phyloP scores from a whole-genome alignment of 1,140 invertebrate genomes.

The Drosophila insularis region DNA sequence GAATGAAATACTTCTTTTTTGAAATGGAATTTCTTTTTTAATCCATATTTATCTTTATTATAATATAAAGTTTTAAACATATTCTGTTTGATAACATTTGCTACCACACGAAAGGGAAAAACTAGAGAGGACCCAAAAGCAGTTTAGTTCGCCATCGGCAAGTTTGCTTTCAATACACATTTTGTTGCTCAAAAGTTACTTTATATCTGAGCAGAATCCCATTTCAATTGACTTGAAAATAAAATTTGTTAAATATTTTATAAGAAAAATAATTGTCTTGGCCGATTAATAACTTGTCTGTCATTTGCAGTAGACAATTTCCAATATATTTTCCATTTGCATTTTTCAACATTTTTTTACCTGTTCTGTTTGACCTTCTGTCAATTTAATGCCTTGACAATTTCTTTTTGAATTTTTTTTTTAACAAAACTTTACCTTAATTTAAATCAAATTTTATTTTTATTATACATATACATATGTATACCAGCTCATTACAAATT shows the following conservation, averaged over 20 bases:
- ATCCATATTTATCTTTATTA: too few relatives aligned
- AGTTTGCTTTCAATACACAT: too few relatives aligned
- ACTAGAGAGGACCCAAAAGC: too few relatives aligned
- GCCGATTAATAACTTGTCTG: background rate
- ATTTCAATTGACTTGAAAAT: too few relatives aligned
- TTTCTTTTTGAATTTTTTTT: slow-evolving; percentile 73
- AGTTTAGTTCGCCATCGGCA: too few relatives aligned
- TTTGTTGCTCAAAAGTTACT: too few relatives aligned
- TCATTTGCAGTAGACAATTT: background rate
- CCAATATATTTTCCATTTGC: background rate
- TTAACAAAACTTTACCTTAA: slow-evolving; percentile 70
- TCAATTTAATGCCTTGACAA: slow-evolving; percentile 79
- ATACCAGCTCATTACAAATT: slow-evolving; percentile 71
- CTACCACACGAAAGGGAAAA: too few relatives aligned
- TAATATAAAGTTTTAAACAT: too few relatives aligned
- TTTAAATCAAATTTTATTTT: slow-evolving; percentile 66
- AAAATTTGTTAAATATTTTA: background rate
- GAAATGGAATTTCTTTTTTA: too few relatives aligned
- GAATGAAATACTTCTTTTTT: too few relatives aligned
- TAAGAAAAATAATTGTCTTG: background rate
- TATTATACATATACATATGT: slow-evolving; percentile 51
- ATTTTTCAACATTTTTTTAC: slow-evolving; percentile 17
- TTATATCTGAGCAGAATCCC: too few relatives aligned
- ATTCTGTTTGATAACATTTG: too few relatives aligned
- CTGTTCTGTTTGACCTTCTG: slow-evolving; percentile 35